Conservation (phyloP, 2,113 vertebrate species). For the Rhinopomastus cyanomelas region DNA sequence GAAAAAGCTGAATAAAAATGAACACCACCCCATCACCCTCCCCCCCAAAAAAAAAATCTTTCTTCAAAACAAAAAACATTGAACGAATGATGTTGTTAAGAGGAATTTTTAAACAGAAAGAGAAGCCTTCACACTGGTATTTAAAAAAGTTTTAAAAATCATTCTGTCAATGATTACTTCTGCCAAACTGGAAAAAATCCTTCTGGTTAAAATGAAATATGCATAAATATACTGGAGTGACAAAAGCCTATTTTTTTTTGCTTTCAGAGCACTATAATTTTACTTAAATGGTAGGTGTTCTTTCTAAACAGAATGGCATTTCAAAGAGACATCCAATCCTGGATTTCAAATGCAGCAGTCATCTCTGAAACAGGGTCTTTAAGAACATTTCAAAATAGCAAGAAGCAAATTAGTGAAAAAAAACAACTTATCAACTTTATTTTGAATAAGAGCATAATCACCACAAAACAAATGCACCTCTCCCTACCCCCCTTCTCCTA, state of each 20-base stretch:
- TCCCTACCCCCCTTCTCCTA: neutral
- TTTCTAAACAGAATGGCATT: constrained; percentile 65
- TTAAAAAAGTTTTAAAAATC: neutral
- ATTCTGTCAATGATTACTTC: constrained; percentile 41
- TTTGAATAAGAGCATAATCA: constrained; percentile 47
- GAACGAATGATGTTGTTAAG: neutral
- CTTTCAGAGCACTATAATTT: constrained; percentile 74
- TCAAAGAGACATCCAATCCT: constrained; percentile 64
- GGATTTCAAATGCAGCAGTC: constrained; percentile 52
- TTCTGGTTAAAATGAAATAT: constrained; percentile 70
- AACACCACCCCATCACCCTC: neutral
- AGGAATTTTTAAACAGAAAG: constrained; percentile 31
- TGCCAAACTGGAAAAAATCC: constrained; percentile 46
- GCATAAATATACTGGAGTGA: constrained; percentile 69
- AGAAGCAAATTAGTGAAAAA: constrained; percentile 44
- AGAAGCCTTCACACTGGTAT: constrained; percentile 27
- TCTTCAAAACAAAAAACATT: neutral
- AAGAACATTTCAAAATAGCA: constrained; percentile 51
- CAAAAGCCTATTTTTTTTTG: constrained; percentile 69
- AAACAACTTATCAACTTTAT: constrained; percentile 1
- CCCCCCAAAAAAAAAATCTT: no score
- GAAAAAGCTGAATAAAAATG: neutral
- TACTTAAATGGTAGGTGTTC: constrained; percentile 76
- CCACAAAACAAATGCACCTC: constrained; percentile 14
- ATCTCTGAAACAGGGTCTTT: constrained; percentile 54